Evolutionary conservation across 2,888 invertebrate species (phyloP), one percentile per base, ranked within the genome.

Genomic region (Coleophora flavipennella): DNA sequence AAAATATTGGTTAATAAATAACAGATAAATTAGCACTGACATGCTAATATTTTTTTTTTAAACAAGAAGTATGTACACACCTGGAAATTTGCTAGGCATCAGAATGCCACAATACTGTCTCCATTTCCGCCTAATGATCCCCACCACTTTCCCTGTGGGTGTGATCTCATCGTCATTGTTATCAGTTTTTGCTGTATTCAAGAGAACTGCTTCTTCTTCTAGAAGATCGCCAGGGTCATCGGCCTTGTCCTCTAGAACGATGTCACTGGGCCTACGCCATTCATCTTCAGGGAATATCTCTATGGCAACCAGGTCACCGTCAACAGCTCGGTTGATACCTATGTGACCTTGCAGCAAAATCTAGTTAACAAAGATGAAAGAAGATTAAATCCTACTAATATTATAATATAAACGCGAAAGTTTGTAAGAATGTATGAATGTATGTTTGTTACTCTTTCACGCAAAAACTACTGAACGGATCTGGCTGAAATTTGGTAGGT

Each of bases 61-160:
- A n/a, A 6, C 20, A 6, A 20, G 20, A 4, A 3, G 20, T 3
- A 35, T 1, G 6, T n/a, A 48, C 44, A 43, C 40, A 78, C 89
- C 91, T 66, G 89, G 88, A 32, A 93, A 80, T 13, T 89, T 86
- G 61, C 91, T 93, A 1, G 91, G 90, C 68, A 95, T 90, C 40
- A 99, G 75, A 53, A 99, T 96, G 10, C 99, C 99, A 78, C 99
- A 99, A 73, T 98, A 99, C 65, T 97, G 98, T 31, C 97, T 86
- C 97, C 99, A 98, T 67, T 98, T 99, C 41, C 99, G 88, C 48
- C 94, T 89, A 42, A 99, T 94, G 46, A 99, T 96, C 1, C 97
- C 98, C n/a, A 99, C 96, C 39, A 84, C 83, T 54, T 75, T 77
- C 0, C 84, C 84, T 0, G 84, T 84, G 0, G 83, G 84, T 0